Conservation (phyloP, 2,113 vertebrate genomes). For the Ictalurus punctatus region DNA sequence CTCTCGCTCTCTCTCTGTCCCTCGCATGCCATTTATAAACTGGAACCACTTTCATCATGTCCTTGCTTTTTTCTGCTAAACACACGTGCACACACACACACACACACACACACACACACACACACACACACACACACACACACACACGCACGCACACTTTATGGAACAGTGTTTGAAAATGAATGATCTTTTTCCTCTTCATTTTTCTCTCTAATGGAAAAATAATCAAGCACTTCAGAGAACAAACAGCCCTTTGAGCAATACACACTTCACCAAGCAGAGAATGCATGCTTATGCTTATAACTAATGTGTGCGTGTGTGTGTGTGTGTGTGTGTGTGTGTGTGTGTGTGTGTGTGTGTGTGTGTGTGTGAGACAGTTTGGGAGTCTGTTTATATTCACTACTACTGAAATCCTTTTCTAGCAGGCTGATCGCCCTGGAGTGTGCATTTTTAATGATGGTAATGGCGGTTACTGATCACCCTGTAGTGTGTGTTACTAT, state of each 20-base stretch:
- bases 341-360: not conserved
- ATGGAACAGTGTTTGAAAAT: slow-evolving; percentile 1
- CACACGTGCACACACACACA: not conserved
- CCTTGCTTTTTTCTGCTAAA: not conserved
- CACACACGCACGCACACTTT: not conserved
- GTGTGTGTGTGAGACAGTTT: not conserved
- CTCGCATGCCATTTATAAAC: not conserved
- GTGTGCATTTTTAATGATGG: not conserved
- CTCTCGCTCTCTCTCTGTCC: not conserved
- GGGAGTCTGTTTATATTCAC: not conserved
- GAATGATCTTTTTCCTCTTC: not conserved
- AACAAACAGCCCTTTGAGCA: slow-evolving; percentile 21
- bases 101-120: not conserved
- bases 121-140: not conserved
- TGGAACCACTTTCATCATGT: not conserved
- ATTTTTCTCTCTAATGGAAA: slow-evolving; percentile 17
- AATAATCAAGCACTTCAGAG: slow-evolving; percentile 16
- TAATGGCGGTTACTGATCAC: not conserved
- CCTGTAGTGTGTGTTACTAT: not conserved
- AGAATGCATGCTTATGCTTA: not conserved
- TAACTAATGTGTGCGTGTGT: not conserved
- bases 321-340: not conserved
- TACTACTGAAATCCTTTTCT: not conserved
- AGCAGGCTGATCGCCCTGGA: not conserved
- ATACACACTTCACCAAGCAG: not conserved